Evolutionary conservation across 2,113 vertebrate genomes (phyloP).

Genomic region (Notothenia coriiceps): DNA sequence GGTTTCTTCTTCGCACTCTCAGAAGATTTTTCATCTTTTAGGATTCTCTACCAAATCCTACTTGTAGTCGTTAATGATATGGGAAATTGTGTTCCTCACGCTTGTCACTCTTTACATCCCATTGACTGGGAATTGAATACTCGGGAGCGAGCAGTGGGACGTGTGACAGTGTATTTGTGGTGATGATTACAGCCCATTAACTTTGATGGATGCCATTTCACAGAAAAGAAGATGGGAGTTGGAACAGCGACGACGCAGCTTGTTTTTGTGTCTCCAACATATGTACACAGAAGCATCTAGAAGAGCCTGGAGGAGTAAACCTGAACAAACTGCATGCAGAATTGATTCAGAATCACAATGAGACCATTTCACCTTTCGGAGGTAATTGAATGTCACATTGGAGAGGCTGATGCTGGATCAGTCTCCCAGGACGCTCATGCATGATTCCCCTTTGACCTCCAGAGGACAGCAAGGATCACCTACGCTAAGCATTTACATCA

Average conservation of each 20-base stretch:
- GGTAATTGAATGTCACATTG: conserved; percentile 68
- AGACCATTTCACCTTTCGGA: conserved; percentile 58
- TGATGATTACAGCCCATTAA: conserved; percentile 81
- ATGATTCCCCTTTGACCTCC: conserved; percentile 43
- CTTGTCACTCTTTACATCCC: conserved; percentile 75
- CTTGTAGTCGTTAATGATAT: conserved; percentile 65
- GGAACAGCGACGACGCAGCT: conserved; percentile 34
- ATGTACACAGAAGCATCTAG: conserved; percentile 32
- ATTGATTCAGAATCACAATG: conserved; percentile 49
- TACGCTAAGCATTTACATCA: conserved; percentile 10
- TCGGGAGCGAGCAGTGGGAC: conserved; percentile 67
- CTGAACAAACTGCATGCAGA: conserved; percentile 33
- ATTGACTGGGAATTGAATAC: conserved; percentile 78
- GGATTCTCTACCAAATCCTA: conserved; percentile 46
- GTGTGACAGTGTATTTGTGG: conserved; percentile 75
- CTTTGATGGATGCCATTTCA: conserved; percentile 79
- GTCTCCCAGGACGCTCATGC: conserved; percentile 9
- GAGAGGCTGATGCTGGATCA: conserved; percentile 17
- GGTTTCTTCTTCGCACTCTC: conserved; percentile 21
- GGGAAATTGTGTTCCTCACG: conserved; percentile 65
- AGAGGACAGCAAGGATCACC: conserved; percentile 29
- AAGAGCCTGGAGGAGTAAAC: conserved; percentile 9
- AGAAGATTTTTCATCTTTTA: conserved; percentile 26
- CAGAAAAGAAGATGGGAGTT: conserved; percentile 60
- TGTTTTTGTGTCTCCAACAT: conserved; percentile 63